These are phyloP conservation scores for Dynastes tityus DNA, from an alignment of 2,888 invertebrate species.

Conservation along the genomic window DNA sequence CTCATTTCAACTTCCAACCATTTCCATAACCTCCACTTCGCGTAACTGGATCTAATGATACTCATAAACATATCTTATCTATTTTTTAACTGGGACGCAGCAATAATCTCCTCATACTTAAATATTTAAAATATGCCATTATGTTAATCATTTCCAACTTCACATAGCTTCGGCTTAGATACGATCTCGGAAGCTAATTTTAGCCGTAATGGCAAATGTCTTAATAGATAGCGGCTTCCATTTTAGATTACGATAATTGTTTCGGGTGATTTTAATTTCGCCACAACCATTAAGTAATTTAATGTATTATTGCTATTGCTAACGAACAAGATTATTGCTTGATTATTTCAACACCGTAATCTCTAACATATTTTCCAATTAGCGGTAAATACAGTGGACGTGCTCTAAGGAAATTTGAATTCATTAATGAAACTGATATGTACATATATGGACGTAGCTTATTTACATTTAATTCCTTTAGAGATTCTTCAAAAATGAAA, in stretches of 20 bases:
- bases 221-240: background rate
- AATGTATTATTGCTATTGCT: background rate
- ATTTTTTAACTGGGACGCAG: constrained; percentile 10
- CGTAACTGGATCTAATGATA: constrained; percentile 13
- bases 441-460: no score
- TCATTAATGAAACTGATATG: no score
- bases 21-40: background rate
- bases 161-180: background rate
- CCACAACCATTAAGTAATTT: constrained; percentile 5
- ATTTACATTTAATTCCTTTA: no score
- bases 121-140: constrained; percentile 7
- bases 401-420: no score
- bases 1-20: background rate
- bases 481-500: no score
- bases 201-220: background rate
- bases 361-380: no score
- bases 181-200: background rate
- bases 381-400: no score
- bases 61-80: background rate
- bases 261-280: background rate
- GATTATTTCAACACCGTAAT: no score
- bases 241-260: constrained; percentile 12
- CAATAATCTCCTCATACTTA: constrained; percentile 19
- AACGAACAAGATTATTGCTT: background rate
- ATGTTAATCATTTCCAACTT: background rate